Evolutionary conservation across 2,113 vertebrate genomes (phyloP), one percentile per base, ranked within the genome.

Genomic region (Xenopus laevis): DNA sequence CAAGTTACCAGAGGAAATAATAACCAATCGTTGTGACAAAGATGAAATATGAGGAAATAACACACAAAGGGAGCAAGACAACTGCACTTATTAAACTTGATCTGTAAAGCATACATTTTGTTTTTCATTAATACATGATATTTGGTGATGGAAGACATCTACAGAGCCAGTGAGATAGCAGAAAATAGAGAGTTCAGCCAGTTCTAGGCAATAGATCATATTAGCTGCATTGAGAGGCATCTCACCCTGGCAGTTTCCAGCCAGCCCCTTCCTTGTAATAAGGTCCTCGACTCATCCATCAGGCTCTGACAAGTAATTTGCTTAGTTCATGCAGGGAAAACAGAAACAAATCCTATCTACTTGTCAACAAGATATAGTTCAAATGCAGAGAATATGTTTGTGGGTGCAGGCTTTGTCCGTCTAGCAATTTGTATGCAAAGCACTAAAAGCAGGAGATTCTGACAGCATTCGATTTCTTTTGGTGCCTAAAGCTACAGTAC

Each of bases 291-390:
- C 69, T 79, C 65, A 79, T 40, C 12, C 13, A 71, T 20, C n/a
- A 17, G 1, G 10, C 4, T 46, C 58, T 21, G 2, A 45, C 10
- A 79, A 5, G 30, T 79, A 78, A 82, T 1, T 71, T 81, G 73
- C 66, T 3, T 40, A 71, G 52, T 10, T 73, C 4, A n/a, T 8
- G 0, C 18, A 79, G 40, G 66, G 15, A 78, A 2, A 50, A 68
- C 66, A 53, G 73, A 76, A 79, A 80, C 82, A 78, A 68, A 16
- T 66, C 27, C 71, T 12, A 79, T 30, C 17, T 78, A 82, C 45
- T 68, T 60, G 71, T 74, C 76, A 71, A 72, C 70, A 82, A 60
- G 13, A 15, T 52, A 65, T 71, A 13, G 55, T 52, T 77, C 16
- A 60, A 80, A 52, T 81, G 21, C 2, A 65, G 58, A 68, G 60